Conservation (phyloP, 2,888 invertebrate species). For the Diaperis boleti region DNA sequence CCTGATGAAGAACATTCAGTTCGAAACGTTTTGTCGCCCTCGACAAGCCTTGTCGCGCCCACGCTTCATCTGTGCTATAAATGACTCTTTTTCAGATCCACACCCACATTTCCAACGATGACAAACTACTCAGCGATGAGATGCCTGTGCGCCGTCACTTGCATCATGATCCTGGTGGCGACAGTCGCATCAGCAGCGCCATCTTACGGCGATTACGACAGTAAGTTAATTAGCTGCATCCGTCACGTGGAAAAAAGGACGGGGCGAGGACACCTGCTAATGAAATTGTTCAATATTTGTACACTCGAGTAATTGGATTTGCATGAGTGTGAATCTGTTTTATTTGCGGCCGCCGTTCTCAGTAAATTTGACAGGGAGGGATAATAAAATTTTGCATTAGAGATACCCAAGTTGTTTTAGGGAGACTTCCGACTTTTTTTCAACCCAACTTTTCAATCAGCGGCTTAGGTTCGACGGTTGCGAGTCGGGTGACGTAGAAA, state of each 20-base stretch:
- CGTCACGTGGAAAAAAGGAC: conserved; percentile 16
- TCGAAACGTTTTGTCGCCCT: neutral
- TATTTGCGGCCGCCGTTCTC: too few species aligned
- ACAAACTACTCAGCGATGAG: conserved; percentile 52
- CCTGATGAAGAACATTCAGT: neutral
- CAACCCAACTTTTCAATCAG: too few species aligned
- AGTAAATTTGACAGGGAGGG: too few species aligned
- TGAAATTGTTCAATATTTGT: conserved; percentile 20
- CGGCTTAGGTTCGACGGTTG: neutral
- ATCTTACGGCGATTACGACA: conserved; percentile 63
- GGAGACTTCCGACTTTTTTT: too few species aligned
- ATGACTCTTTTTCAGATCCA: conserved; percentile 9
- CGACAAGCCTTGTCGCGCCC: too few species aligned
- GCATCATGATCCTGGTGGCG: conserved; percentile 60
- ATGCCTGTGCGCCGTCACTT: conserved; percentile 60
- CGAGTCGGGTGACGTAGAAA: conserved; percentile 1
- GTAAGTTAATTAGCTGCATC: conserved; percentile 56
- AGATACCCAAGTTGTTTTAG: too few species aligned
- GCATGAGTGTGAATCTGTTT: neutral
- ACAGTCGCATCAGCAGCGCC: conserved; percentile 62
- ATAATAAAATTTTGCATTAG: too few species aligned
- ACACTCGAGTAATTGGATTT: conserved; percentile 26
- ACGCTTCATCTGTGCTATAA: too few species aligned
- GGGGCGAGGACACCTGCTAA: conserved; percentile 9
- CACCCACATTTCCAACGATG: conserved; percentile 15